Percentiles rank a stretch among this genome's conserved stretches.
phyloP scores from a whole-genome alignment of 2,797 vertebrate species.

The Chelon auratus region DNA sequence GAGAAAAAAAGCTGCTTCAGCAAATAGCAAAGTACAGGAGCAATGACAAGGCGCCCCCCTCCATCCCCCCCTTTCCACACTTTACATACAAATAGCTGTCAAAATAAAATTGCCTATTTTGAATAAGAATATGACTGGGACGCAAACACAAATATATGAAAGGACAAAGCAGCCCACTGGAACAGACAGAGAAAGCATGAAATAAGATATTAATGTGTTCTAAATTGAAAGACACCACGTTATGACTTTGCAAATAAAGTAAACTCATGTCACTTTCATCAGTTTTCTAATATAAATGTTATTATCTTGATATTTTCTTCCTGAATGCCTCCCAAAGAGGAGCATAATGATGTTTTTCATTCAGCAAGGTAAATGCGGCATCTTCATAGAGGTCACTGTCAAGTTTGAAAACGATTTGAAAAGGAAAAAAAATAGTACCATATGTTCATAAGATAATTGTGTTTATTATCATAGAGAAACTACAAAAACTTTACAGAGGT shows the following conservation, averaged over 20 bases:
- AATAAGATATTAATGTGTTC: slow-evolving; percentile 80
- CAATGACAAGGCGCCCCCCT: slow-evolving; percentile 62
- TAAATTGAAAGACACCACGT: slow-evolving; percentile 69
- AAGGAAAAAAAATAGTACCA: slow-evolving; percentile 6
- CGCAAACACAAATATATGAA: slow-evolving; percentile 71
- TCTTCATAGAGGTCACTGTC: slow-evolving; percentile 37
- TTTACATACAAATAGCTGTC: slow-evolving; percentile 89
- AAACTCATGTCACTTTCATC: slow-evolving; percentile 69
- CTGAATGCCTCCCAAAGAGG: not conserved
- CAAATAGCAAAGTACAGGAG: slow-evolving; percentile 75
- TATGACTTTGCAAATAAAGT: slow-evolving; percentile 73
- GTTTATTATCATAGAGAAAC: too few relatives aligned
- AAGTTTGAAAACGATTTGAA: slow-evolving; percentile 9
- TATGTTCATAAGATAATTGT: not conserved
- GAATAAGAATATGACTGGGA: slow-evolving; percentile 79
- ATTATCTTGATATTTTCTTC: slow-evolving; percentile 52
- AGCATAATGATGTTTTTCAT: slow-evolving; percentile 35
- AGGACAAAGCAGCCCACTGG: slow-evolving; percentile 73
- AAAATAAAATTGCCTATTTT: slow-evolving; percentile 85
- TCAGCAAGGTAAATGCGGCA: slow-evolving; percentile 8
- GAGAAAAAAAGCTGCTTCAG: slow-evolving; percentile 80
- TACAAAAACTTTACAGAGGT: too few relatives aligned
- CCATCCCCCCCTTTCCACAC: slow-evolving; percentile 53
- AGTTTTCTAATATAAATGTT: slow-evolving; percentile 53
- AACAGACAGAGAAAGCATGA: slow-evolving; percentile 76